These are phyloP conservation scores for Drosophila arawakana DNA, from an alignment of 1,140 invertebrate species.

Conservation along the genomic window DNA sequence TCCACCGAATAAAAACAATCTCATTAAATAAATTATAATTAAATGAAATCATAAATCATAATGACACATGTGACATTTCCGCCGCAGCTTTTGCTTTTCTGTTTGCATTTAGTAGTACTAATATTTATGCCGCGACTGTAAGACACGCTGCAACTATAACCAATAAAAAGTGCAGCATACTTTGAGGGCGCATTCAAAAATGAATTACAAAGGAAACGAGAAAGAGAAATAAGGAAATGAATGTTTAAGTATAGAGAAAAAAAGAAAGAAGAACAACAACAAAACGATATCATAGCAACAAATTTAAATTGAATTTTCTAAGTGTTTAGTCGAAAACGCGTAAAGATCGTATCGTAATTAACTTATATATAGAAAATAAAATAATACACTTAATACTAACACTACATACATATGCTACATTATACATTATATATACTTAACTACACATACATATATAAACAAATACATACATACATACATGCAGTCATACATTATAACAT, in stretches of 20 bases:
- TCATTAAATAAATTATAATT: conserved; percentile 75
- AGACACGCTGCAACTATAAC: conserved; percentile 21
- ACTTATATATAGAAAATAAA: conserved; percentile 55
- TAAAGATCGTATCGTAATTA: conserved; percentile 61
- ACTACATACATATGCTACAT: conserved; percentile 52
- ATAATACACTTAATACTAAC: conserved; percentile 53
- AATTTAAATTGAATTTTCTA: conserved; percentile 77
- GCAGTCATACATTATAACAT: conserved; percentile 56
- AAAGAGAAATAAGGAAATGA: background rate
- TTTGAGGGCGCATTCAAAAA: conserved; percentile 43
- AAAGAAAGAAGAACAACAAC: conserved; percentile 1
- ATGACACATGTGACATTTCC: conserved; percentile 49
- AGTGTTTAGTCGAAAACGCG: conserved; percentile 70
- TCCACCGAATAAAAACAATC: conserved; percentile 81
- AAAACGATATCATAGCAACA: conserved; percentile 59
- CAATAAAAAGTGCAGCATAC: conserved; percentile 53
- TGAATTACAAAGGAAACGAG: background rate
- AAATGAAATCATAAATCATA: conserved; percentile 46
- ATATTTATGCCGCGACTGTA: conserved; percentile 70
- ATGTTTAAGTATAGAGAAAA: background rate
- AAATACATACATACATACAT: conserved; percentile 58
- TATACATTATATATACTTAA: conserved; percentile 42
- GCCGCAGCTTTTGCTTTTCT: conserved; percentile 51
- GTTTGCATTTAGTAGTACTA: conserved; percentile 57
- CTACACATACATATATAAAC: conserved; percentile 46